Percentiles rank a stretch among this genome's conserved stretches.
These are phyloP conservation scores for Asobara japonica DNA, from an alignment of 1,140 invertebrate genomes.

Conservation along the genomic window DNA sequence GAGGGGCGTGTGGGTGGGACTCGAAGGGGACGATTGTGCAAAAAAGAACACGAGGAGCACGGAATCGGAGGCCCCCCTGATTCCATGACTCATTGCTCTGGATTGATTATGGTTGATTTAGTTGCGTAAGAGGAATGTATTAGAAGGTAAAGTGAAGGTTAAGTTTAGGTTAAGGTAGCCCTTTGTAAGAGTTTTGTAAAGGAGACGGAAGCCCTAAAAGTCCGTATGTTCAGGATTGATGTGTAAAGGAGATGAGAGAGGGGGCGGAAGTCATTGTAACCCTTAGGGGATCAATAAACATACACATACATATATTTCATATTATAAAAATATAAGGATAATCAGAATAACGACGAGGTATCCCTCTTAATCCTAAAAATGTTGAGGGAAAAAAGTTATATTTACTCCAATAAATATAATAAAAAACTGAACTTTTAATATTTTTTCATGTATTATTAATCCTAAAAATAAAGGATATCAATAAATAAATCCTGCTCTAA, in stretches of 20 bases:
- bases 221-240: too few species aligned
- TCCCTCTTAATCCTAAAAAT: slow-evolving; percentile 79
- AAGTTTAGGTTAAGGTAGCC: too few species aligned
- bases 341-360: slow-evolving; percentile 78
- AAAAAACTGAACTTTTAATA: slow-evolving; percentile 71
- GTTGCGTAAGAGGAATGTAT: too few species aligned
- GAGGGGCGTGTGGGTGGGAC: too few species aligned
- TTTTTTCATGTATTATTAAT: slow-evolving; percentile 66
- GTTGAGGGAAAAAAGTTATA: slow-evolving; percentile 81
- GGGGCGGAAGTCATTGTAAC: slow-evolving; percentile 69
- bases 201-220: too few species aligned
- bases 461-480: slow-evolving; percentile 76
- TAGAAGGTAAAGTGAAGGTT: too few species aligned
- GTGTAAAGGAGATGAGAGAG: slow-evolving; percentile 69
- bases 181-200: too few species aligned
- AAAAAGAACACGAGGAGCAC: too few species aligned
- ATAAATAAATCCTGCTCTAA: slow-evolving; percentile 74
- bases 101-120: too few species aligned
- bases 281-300: slow-evolving; percentile 72
- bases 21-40: too few species aligned
- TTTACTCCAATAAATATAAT: slow-evolving; percentile 76
- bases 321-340: slow-evolving; percentile 73
- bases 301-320: slow-evolving; percentile 76
- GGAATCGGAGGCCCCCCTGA: too few species aligned
- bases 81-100: too few species aligned